Percentiles rank a stretch among this genome's conserved stretches.
These are phyloP conservation scores for Pollachius pollachius DNA, from an alignment of 2,113 vertebrate species.

Conservation along the genomic window DNA sequence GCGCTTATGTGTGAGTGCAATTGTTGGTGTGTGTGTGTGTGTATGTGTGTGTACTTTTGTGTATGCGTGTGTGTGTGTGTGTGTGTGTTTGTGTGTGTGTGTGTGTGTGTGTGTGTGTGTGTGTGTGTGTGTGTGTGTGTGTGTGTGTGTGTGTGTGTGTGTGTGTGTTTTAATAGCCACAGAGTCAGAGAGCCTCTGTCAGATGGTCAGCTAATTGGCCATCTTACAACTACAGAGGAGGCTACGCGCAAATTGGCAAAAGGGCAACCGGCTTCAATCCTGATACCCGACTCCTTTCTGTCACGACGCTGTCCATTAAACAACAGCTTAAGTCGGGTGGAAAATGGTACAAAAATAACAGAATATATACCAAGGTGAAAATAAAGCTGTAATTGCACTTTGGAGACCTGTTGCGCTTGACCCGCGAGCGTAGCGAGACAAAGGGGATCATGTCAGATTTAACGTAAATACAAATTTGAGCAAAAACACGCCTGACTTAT, in stretches of 20 bases:
- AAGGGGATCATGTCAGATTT: slow-evolving; percentile 64
- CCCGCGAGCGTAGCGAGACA: slow-evolving; percentile 55
- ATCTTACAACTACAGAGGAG: slow-evolving; percentile 77
- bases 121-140: slow-evolving; percentile 19
- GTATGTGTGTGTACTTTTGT: slow-evolving; percentile 1
- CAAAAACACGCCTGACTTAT: slow-evolving; percentile 48
- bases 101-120: no score
- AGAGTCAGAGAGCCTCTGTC: slow-evolving; percentile 73
- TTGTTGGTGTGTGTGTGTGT: slow-evolving; percentile 13
- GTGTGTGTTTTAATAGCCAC: slow-evolving; percentile 74
- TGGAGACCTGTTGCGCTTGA: slow-evolving; percentile 66
- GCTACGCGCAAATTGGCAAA: slow-evolving; percentile 76
- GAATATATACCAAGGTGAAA: slow-evolving; percentile 65
- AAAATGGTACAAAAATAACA: slow-evolving; percentile 70
- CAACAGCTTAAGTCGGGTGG: slow-evolving; percentile 71
- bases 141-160: slow-evolving; percentile 22
- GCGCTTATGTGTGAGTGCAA: no score
- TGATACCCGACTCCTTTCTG: slow-evolving; percentile 74
- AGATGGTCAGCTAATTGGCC: slow-evolving; percentile 79
- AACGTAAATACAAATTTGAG: slow-evolving; percentile 66
- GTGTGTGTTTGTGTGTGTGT: no score
- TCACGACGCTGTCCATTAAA: slow-evolving; percentile 76
- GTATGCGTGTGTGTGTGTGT: no score
- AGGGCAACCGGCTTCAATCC: slow-evolving; percentile 75
- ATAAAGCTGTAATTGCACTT: slow-evolving; percentile 66